Evolutionary conservation across 2,113 vertebrate genomes (phyloP).

Genomic region (Trogon melanurus): DNA sequence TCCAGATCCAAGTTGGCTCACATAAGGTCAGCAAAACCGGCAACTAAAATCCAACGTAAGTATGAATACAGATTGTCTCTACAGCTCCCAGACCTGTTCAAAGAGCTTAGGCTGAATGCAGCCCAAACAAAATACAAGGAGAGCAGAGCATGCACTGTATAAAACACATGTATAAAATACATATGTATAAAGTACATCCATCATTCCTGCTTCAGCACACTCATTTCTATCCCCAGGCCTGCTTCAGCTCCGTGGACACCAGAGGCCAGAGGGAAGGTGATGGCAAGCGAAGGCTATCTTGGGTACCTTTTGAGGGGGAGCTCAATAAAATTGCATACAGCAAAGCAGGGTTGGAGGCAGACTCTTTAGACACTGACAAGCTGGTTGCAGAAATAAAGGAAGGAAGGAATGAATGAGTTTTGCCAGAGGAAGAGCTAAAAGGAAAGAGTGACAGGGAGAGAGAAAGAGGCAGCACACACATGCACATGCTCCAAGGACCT

Average conservation of each 20-base stretch:
- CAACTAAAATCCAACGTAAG: background rate
- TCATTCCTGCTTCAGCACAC: background rate
- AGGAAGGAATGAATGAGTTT: background rate
- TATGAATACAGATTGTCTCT: background rate
- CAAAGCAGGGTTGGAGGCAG: background rate
- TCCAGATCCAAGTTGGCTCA: background rate
- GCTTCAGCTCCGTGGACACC: background rate
- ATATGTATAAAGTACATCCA: background rate
- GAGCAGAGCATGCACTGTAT: background rate
- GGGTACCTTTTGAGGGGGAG: background rate
- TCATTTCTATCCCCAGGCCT: background rate
- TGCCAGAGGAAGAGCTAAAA: background rate
- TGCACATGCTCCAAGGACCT: background rate
- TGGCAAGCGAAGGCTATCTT: background rate
- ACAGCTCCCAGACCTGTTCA: background rate
- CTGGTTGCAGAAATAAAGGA: background rate
- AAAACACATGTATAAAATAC: background rate
- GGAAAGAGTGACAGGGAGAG: background rate
- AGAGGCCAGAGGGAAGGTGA: background rate
- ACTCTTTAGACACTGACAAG: background rate
- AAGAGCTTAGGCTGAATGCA: background rate
- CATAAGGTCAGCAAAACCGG: background rate
- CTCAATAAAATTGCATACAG: background rate
- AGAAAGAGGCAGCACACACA: background rate
- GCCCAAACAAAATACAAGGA: background rate